A percentile compares a stretch with the other conserved stretches of the same genome.
Conservation (phyloP, 2,888 invertebrate genomes). For the Timema podura region DNA sequence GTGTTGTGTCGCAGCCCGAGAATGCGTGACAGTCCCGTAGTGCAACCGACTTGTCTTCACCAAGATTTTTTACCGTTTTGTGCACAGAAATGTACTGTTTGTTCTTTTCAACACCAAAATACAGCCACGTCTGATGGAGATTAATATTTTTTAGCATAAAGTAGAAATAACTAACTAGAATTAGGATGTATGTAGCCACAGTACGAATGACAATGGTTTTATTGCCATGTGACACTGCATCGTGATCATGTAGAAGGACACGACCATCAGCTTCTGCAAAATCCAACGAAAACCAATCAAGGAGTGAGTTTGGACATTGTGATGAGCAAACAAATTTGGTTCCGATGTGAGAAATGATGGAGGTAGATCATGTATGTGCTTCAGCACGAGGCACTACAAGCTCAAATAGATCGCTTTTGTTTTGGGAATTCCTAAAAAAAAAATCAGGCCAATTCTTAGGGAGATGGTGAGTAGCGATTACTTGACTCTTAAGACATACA, state of each 20-base stretch:
- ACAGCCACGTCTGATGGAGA: slow-evolving; percentile 15
- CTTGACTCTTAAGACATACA: not conserved
- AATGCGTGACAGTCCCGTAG: slow-evolving; percentile 18
- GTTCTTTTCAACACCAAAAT: slow-evolving; percentile 4
- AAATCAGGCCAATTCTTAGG: slow-evolving; percentile 3
- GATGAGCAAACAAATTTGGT: not conserved
- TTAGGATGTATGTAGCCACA: not conserved
- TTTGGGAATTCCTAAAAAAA: not conserved
- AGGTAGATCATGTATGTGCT: not conserved
- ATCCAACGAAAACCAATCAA: not conserved
- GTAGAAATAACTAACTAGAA: slow-evolving; percentile 17
- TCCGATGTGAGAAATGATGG: not conserved
- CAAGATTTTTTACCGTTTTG: slow-evolving; percentile 1
- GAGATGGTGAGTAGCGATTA: not conserved
- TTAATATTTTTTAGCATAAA: not conserved
- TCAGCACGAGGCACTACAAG: not conserved
- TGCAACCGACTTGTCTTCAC: not conserved
- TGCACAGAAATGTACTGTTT: slow-evolving; percentile 18
- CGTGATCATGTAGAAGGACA: not conserved
- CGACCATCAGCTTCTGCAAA: not conserved
- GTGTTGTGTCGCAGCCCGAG: slow-evolving; percentile 19
- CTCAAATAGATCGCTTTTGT: not conserved
- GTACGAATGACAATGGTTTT: not conserved
- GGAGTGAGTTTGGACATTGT: not conserved
- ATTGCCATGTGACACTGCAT: not conserved